Conservation (phyloP, 2,888 invertebrate species). For the Cephus rjabovi region DNA sequence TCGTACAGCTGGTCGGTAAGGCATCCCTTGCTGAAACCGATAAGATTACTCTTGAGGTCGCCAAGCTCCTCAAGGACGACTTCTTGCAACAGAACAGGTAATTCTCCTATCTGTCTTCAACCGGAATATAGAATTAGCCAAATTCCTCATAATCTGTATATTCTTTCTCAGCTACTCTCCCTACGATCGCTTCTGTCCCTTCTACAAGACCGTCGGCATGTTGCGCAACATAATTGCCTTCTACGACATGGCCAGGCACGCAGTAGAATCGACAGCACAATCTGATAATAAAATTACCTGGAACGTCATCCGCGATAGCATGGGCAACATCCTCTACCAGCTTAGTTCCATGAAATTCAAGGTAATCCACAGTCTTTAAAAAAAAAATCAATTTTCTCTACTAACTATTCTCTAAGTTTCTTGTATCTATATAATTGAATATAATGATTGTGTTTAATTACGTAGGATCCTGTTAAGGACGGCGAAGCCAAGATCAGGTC, state of each 20-base stretch:
- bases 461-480: constrained; percentile 96
- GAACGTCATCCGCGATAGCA: constrained; percentile 96
- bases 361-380: constrained; percentile 67
- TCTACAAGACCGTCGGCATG: constrained; percentile 99
- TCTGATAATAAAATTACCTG: constrained; percentile 99
- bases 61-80: constrained; percentile 98
- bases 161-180: constrained; percentile 77
- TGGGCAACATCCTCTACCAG: constrained; percentile 96
- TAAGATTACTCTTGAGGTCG: constrained; percentile 99
- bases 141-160: neutral
- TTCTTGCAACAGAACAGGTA: constrained; percentile 99
- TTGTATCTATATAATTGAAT: neutral
- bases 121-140: neutral
- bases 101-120: neutral
- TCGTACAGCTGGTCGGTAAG: constrained; percentile 99
- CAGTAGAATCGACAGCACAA: constrained; percentile 98
- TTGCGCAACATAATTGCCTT: constrained; percentile 97
- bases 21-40: constrained; percentile 98
- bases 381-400: neutral
- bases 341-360: constrained; percentile 99
- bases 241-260: constrained; percentile 98
- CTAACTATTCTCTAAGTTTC: neutral
- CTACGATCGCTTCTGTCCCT: constrained; percentile 98
- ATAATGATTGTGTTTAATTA: constrained; percentile 21
- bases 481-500: constrained; percentile 97